Base-by-base conservation (phyloP, 2,113 vertebrate species). In the Corythoichthys intestinalis region DNA sequence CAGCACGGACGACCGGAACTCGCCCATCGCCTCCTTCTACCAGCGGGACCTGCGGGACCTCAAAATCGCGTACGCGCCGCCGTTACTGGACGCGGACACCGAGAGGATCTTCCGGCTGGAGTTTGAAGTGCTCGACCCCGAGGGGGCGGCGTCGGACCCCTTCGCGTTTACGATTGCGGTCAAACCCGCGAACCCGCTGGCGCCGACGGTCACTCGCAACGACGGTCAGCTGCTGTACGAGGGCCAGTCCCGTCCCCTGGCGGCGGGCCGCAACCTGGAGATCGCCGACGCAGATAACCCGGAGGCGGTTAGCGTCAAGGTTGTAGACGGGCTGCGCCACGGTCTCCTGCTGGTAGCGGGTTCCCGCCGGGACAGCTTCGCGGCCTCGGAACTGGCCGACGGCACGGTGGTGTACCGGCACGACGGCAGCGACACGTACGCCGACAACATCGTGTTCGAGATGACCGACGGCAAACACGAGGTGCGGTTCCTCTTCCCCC, bases 151-250 rank as follows among this genome's bases (percentile, higher is more conserved):
- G 64, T 98, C 97, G 0, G 95, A 97, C 56, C 94, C 95, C 3
- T 98, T 98, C 0, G 92, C 95, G 35, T 98, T 98, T 0, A 94
- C 97, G 90, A 94, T 98, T 2, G 95, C 97, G 34, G 95, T 98
- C 62, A 98, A 96, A 78, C 95, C 96, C 11, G 96, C 96, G 95
- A 98, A 98, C 84, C 93, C 94, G 0, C 65, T 98, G 71, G 97
- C 96, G 0, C 97, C 97, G 0, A 92, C 96, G 9, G 94, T 98
- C 66, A 97, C 93, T 0, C 91, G 92, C 4, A 98, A 98, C 87
- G 94, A 94, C 0, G 97, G 97, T 0, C 97, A 97, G 4, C 87
- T 98, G 56, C 92, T 98, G 20, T 98, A 95, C 2, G 96, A 98
- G 75, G 97, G 97, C 0, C 96, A 98, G 78, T 96, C 95, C 0